Base-by-base conservation (phyloP, 2,113 vertebrate genomes). In the Perca schrenkii region DNA sequence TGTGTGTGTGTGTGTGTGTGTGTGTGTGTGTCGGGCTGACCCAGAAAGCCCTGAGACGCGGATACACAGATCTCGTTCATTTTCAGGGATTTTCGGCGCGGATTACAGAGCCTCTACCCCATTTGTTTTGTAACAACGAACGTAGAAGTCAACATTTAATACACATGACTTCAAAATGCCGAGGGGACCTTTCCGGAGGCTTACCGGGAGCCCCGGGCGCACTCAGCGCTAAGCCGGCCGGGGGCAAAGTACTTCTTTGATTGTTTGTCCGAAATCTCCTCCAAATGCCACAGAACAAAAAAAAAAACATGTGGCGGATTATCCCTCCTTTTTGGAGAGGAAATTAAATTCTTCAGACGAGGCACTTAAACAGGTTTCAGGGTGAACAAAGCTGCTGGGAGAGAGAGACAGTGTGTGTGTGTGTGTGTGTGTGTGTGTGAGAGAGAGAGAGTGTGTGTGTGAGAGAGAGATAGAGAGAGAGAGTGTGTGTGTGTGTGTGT, bases 261-360 rank as follows among this genome's bases (percentile, higher is more conserved):
- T 89, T 92, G 89, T 89, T 88, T 70, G 77, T 36, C 74, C 11
- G 28, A 81, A 92, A 90, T 90, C 83, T 86, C 73, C 15, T 40
- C 31, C 47, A 14, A 84, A 88, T 86, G 79, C 82, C 46, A n/a
- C 34, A 2, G 71, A 79, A 86, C 78, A 82, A 75, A 90, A 86
- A 75, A 90, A 86, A 31, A 79, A 53, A 25, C 25, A 25, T 25
- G 25, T 25, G 61, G 21, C 2, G 25, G 87, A 91, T 88, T 86
- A 91, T 88, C 81, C 62, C 25, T 25, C 40, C 68, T 57, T 31
- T 31, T 14, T 28, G 46, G 31, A 77, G 75, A 84, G 83, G 81
- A 89, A 90, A 92, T 89, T 17, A 83, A 87, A 85, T 86, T 90
- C 80, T 87, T 84, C 80, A 92, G 82, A 81, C 13, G 62, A 83